A percentile compares a stretch with the other conserved stretches of the same genome.
These are phyloP conservation scores for Gonatopus flavifemur DNA, from an alignment of 1,140 invertebrate genomes.

Conservation along the genomic window DNA sequence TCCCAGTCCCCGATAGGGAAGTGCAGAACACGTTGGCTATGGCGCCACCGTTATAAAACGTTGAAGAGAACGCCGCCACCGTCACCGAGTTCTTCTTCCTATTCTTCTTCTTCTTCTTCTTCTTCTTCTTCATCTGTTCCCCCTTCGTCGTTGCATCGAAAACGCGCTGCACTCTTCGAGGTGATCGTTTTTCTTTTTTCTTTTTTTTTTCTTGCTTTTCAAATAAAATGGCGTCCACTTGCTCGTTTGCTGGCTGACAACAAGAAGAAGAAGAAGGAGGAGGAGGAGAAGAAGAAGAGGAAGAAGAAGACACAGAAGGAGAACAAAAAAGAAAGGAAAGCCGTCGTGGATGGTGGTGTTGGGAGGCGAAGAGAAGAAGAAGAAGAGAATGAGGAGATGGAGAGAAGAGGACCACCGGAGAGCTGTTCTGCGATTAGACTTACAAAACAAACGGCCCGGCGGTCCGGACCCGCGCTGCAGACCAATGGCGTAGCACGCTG, in stretches of 20 bases:
- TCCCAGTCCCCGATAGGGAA: too few relatives aligned
- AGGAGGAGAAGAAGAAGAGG: slow-evolving; percentile 6
- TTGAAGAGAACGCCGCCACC: background rate
- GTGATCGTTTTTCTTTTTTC: slow-evolving; percentile 9
- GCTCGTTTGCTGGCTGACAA: slow-evolving; percentile 44
- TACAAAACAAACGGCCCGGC: slow-evolving; percentile 59
- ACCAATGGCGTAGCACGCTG: slow-evolving; percentile 55
- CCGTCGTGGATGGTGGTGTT: background rate
- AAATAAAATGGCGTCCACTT: too few relatives aligned
- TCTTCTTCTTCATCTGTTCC: slow-evolving; percentile 16
- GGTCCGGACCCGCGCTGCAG: slow-evolving; percentile 36
- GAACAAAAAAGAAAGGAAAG: slow-evolving; percentile 10
- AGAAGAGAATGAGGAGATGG: slow-evolving; percentile 8
- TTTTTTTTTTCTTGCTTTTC: background rate
- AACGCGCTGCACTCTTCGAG: slow-evolving; percentile 8
- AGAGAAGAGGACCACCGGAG: slow-evolving; percentile 18
- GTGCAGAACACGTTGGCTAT: too few relatives aligned
- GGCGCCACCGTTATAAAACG: too few relatives aligned
- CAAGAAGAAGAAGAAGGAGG: slow-evolving; percentile 4
- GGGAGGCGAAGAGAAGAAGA: slow-evolving; percentile 10
- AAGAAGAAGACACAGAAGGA: slow-evolving; percentile 17
- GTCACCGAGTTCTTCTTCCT: slow-evolving; percentile 1
- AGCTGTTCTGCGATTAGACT: slow-evolving; percentile 56
- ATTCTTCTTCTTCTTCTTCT: slow-evolving; percentile 4
- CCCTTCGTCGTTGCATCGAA: slow-evolving; percentile 30